Conservation (phyloP, 2,888 invertebrate genomes). For the Sthenelais limicola region DNA sequence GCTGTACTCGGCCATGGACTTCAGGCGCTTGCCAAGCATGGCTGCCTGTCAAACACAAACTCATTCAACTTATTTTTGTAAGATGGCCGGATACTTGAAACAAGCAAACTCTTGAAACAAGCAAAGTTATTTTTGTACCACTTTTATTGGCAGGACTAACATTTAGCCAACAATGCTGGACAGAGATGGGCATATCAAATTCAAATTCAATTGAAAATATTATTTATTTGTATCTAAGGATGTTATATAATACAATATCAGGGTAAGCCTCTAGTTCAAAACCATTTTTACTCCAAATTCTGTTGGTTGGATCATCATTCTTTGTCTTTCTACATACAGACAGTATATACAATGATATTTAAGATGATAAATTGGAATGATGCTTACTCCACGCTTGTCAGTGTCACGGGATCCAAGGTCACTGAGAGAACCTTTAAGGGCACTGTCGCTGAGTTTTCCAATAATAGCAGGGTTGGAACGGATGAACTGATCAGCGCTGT, state of each 20-base stretch:
- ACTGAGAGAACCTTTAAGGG: not conserved
- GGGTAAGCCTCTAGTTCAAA: no score
- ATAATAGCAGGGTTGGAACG: not conserved
- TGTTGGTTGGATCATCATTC: no score
- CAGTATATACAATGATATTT: not conserved
- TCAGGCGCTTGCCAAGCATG: not conserved
- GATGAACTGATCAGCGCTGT: constrained; percentile 16
- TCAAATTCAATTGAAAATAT: no score
- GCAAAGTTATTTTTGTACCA: no score
- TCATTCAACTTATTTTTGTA: not conserved
- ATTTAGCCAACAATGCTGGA: no score
- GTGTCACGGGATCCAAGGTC: constrained; percentile 14
- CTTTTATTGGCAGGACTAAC: no score
- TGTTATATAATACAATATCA: not conserved
- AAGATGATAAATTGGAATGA: not conserved
- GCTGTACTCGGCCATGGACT: constrained; percentile 4
- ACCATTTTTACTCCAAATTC: no score
- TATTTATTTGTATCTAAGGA: not conserved
- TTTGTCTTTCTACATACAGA: not conserved
- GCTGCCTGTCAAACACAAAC: not conserved
- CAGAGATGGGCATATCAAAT: no score
- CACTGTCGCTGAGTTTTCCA: not conserved
- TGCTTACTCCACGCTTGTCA: constrained; percentile 4
- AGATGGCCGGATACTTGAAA: no score
- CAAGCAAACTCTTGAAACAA: no score